A percentile compares a stretch with the other conserved stretches of the same genome.
phyloP scores from a whole-genome alignment of 2,797 vertebrate genomes.

The Eupleurogrammus muticus region DNA sequence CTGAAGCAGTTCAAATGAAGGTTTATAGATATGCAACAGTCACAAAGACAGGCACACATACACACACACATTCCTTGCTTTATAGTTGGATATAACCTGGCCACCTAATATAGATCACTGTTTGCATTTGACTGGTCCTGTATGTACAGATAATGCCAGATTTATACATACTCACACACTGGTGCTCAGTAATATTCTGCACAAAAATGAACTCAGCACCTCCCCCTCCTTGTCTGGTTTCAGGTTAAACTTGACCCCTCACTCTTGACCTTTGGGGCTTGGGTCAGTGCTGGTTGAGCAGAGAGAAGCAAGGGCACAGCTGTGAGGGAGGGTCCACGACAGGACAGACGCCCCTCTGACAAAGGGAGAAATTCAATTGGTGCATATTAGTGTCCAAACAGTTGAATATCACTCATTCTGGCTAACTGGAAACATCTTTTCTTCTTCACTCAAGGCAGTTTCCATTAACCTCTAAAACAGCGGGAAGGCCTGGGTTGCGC shows the following conservation, averaged over 20 bases:
- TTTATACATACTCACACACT: conserved; percentile 32
- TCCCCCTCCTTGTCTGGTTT: conserved; percentile 67
- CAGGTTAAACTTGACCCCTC: conserved; percentile 83
- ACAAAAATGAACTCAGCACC: conserved; percentile 42
- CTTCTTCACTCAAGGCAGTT: conserved; percentile 68
- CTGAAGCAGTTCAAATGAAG: too few relatives aligned
- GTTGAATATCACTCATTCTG: conserved; percentile 80
- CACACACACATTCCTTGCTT: too few relatives aligned
- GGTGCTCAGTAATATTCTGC: conserved; percentile 38
- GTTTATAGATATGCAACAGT: too few relatives aligned
- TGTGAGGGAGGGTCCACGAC: conserved; percentile 76
- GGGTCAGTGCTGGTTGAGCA: conserved; percentile 63
- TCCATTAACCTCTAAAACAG: conserved; percentile 79
- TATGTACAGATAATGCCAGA: conserved; percentile 12
- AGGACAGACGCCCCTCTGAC: conserved; percentile 72
- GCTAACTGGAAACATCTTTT: conserved; percentile 82
- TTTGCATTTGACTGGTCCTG: neutral
- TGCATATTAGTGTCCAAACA: conserved; percentile 78
- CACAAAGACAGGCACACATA: too few relatives aligned
- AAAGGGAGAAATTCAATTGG: conserved; percentile 81
- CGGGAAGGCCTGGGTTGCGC: conserved; percentile 59
- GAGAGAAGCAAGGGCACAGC: conserved; percentile 73
- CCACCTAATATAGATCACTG: neutral
- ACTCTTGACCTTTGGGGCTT: conserved; percentile 79
- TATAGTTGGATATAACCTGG: neutral